phyloP scores from a whole-genome alignment of 2,888 invertebrate genomes.

The Nephrotoma appendiculata region DNA sequence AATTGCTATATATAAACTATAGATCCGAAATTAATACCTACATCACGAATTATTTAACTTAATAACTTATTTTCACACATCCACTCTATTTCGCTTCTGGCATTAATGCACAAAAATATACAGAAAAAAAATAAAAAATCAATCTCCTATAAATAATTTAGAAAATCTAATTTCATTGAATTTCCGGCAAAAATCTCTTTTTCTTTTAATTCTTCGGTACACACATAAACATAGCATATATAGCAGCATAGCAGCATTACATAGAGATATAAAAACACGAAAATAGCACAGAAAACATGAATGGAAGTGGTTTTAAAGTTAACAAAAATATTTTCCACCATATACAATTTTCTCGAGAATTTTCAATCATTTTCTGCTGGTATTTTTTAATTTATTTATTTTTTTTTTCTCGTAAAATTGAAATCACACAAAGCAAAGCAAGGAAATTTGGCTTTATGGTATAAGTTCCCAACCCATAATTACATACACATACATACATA shows the following conservation, averaged over 20 bases:
- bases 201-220: background rate
- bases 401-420: background rate
- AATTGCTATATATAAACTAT: too few relatives aligned
- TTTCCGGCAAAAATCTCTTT: background rate
- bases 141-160: background rate
- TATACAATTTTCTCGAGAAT: background rate
- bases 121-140: background rate
- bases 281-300: background rate
- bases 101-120: background rate
- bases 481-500: background rate
- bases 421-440: background rate
- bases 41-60: too few relatives aligned
- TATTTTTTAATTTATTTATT: background rate
- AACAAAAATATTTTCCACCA: background rate
- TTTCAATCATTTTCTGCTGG: background rate
- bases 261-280: background rate
- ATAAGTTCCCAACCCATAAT: background rate
- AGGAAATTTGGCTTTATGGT: background rate
- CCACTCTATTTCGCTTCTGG: background rate
- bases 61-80: background rate
- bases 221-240: background rate
- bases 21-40: too few relatives aligned
- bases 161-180: background rate
- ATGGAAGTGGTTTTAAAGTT: background rate
- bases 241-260: background rate